Conservation (phyloP, 2,888 invertebrate species). For the Orthosia incerta region DNA sequence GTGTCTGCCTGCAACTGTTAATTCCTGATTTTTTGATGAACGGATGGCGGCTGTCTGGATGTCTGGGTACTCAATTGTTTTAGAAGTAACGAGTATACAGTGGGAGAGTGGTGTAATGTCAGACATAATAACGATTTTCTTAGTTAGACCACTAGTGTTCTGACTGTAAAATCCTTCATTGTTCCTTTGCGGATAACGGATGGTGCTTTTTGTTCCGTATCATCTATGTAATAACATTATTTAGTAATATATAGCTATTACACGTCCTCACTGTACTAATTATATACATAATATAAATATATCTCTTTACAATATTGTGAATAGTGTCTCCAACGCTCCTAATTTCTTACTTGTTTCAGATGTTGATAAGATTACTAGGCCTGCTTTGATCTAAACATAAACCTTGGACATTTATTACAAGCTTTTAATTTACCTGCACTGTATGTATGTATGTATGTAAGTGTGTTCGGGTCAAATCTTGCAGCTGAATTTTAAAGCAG, state of each 20-base stretch:
- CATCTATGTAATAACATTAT: neutral
- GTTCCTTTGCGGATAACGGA: neutral
- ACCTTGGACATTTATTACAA: neutral
- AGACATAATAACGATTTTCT: no score
- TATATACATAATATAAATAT: no score
- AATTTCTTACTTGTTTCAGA: neutral
- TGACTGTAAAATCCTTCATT: no score
- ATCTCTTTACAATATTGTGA: no score
- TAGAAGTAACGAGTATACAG: no score
- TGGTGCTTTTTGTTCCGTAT: neutral
- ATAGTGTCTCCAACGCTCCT: neutral
- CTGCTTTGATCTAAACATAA: neutral
- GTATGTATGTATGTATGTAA: no score
- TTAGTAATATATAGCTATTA: neutral
- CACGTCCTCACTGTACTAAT: no score
- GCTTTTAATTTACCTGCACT: no score
- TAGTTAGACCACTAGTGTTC: no score
- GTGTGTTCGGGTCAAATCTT: no score
- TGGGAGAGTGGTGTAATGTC: no score
- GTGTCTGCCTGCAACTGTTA: constrained; percentile 20
- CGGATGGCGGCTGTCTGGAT: neutral
- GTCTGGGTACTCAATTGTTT: constrained; percentile 15
- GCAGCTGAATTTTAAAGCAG: no score
- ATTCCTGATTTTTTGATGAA: constrained; percentile 24
- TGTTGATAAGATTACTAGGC: neutral